A percentile compares a stretch with the other conserved stretches of the same genome.
Evolutionary conservation across 2,888 invertebrate species (phyloP).

Genomic region (Galerucella nymphaeae): DNA sequence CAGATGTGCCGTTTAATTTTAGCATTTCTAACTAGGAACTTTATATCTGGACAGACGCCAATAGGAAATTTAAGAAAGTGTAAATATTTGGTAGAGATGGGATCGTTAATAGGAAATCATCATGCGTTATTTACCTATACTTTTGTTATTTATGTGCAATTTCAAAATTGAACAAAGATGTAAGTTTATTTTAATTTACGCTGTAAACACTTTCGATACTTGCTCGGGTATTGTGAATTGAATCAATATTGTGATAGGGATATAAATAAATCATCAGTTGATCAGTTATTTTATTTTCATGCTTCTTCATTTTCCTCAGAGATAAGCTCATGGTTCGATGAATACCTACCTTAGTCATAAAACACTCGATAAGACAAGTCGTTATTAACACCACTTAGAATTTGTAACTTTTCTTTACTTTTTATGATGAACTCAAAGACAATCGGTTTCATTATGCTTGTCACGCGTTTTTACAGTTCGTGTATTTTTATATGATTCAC

Average conservation of each 20-base stretch:
- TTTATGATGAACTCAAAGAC: not conserved
- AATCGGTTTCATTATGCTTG: slow-evolving; percentile 2
- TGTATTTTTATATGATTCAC: slow-evolving; percentile 2
- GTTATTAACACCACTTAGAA: not conserved
- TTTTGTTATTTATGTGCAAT: no score
- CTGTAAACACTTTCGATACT: no score
- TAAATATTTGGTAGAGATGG: not conserved
- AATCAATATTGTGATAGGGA: no score
- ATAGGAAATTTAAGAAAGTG: not conserved
- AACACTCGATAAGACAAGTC: not conserved
- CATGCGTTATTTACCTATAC: no score
- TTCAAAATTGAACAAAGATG: no score
- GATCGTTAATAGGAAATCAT: not conserved
- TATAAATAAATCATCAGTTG: no score
- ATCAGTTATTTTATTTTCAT: no score
- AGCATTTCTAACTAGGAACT: not conserved
- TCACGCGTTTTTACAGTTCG: slow-evolving; percentile 14
- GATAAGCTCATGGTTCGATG: not conserved
- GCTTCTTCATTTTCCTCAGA: not conserved
- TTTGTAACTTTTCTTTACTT: not conserved
- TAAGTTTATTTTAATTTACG: no score
- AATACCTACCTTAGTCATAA: not conserved
- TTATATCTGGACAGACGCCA: not conserved
- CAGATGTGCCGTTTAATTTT: slow-evolving; percentile 4
- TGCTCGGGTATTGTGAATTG: no score